These are phyloP conservation scores for Arvicanthis niloticus DNA, from an alignment of 2,113 vertebrate genomes.

Conservation along the genomic window DNA sequence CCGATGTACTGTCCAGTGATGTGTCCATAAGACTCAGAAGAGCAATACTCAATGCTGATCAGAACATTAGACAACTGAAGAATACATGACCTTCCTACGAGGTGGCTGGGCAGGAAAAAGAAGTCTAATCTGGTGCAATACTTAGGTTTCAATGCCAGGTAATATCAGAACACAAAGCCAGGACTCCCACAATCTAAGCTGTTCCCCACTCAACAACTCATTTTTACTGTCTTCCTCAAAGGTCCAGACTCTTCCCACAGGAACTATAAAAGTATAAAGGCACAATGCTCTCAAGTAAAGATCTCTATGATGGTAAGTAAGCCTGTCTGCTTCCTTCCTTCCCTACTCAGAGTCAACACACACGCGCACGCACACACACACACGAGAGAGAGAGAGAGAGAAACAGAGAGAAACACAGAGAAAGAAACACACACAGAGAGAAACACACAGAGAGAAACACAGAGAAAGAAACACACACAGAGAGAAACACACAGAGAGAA, in stretches of 20 bases:
- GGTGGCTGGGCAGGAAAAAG: not conserved
- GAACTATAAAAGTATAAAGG: not conserved
- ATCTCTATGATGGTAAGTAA: not conserved
- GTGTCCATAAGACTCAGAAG: not conserved
- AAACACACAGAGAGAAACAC: not conserved
- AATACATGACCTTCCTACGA: not conserved
- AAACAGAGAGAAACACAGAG: too few species aligned
- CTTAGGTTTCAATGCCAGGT: not conserved
- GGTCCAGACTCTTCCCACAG: not conserved
- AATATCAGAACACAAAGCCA: not conserved
- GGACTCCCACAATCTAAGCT: not conserved
- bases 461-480: too few species aligned
- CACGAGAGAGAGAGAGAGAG: too few species aligned
- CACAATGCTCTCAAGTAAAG: not conserved
- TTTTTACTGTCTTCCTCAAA: not conserved
- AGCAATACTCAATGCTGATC: too few species aligned
- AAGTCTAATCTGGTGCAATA: not conserved
- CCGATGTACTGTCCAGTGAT: not conserved
- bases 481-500: too few species aligned
- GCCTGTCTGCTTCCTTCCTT: not conserved
- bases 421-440: too few species aligned
- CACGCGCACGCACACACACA: not conserved
- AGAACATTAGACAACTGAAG: not conserved
- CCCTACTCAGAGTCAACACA: not conserved
- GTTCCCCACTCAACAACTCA: not conserved